These are phyloP conservation scores for Micrasema longulum DNA, from an alignment of 1,140 invertebrate species.

Conservation along the genomic window DNA sequence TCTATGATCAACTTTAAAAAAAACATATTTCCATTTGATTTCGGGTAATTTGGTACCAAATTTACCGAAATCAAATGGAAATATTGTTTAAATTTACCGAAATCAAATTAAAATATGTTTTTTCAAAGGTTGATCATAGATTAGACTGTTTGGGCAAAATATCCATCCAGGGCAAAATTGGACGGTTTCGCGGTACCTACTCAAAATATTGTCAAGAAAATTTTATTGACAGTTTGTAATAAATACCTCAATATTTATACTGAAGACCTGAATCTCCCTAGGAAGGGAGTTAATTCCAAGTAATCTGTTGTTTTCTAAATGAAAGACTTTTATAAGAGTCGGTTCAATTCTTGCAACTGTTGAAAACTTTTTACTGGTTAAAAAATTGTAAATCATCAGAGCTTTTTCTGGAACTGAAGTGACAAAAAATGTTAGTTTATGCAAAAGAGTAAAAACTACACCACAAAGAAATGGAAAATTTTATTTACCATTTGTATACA, in stretches of 20 bases:
- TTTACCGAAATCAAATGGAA: too few relatives aligned
- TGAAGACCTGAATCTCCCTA: constrained; percentile 24
- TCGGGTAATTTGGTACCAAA: too few relatives aligned
- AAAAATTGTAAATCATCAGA: constrained; percentile 32
- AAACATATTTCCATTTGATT: too few relatives aligned
- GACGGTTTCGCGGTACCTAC: too few relatives aligned
- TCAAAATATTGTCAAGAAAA: constrained; percentile 6
- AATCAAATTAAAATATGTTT: too few relatives aligned
- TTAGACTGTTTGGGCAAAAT: too few relatives aligned
- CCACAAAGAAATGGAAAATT: not conserved
- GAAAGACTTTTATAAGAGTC: constrained; percentile 8
- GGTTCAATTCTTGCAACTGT: constrained; percentile 20
- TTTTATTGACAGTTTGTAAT: too few relatives aligned
- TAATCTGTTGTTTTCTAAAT: constrained; percentile 36
- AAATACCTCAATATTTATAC: constrained; percentile 17
- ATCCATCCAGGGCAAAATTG: too few relatives aligned
- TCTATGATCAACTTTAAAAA: too few relatives aligned
- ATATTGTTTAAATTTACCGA: too few relatives aligned
- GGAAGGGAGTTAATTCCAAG: constrained; percentile 27
- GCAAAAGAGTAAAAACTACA: not conserved
- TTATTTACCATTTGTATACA: constrained; percentile 30
- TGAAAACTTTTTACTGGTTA: constrained; percentile 7
- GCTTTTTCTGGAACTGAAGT: constrained; percentile 33
- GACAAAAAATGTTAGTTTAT: not conserved
- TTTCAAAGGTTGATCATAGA: not conserved